Evolutionary conservation across 2,113 vertebrate genomes (phyloP), one percentile per base, ranked within the genome.

Genomic region (Saguinus midas): DNA sequence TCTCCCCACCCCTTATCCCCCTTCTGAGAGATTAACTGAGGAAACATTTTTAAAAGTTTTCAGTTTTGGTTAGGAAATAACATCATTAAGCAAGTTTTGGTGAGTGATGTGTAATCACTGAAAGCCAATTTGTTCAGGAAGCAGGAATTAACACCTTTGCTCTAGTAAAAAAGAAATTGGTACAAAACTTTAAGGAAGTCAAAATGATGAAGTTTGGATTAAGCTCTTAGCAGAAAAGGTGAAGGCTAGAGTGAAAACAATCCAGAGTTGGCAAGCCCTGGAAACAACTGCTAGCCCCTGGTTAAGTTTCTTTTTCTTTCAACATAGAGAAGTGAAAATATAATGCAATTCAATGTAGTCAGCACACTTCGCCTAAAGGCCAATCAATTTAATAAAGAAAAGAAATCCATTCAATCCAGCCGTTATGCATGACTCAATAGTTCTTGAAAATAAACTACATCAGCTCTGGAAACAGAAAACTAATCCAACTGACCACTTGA

Each of bases 401-500:
- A 70, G 57, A 48, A 84, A 80, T 85, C 20, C 64, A 45, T 87
- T 73, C 2, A 12, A 82, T 35, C 21, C 18, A 87, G 25, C 37
- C 80, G 87, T 95, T 70, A 8, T 37, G 16, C 0, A 0, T 68
- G 45, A 78, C 94, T 96, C 35, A 92, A 86, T 14, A 66, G 17
- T 97, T 97, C 84, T 94, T 97, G 73, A 27, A 93, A 76, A 72
- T 89, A 86, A 96, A 94, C 83, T 64, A 95, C 89, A 64, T 25
- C 79, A 96, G 57, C 35, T 88, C 91, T 92, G 75, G 92, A 96
- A 97, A 97, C 45, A 96, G 94, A 96, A 96, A 97, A 97, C 66
- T 96, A 94, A 98, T 96, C 89, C 95, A 29, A 8, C 48, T 98
- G 98, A 97, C 98, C 98, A 98, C 98, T 98, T 98, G 98, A 98